Evolutionary conservation across 2,888 invertebrate genomes (phyloP).

Genomic region (Caenorhabditis sp.): DNA sequence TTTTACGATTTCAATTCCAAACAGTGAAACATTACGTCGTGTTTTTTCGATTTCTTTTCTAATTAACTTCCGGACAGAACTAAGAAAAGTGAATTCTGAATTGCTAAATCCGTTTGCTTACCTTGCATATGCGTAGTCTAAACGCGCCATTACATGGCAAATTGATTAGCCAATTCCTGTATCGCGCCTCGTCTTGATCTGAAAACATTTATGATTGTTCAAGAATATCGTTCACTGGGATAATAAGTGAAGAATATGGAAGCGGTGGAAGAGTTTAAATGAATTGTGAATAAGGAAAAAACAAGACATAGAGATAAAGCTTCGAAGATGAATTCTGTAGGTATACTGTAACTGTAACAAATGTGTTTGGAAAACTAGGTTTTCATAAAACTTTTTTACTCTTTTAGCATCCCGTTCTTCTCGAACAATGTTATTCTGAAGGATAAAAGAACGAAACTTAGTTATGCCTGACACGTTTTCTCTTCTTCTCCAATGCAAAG

Average conservation of each 20-base stretch:
- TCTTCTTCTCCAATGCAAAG: slow-evolving; percentile 11
- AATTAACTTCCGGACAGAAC: slow-evolving; percentile 59
- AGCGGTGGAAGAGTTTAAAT: not conserved
- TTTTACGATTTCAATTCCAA: slow-evolving; percentile 50
- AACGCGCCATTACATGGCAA: slow-evolving; percentile 68
- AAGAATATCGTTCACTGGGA: not conserved
- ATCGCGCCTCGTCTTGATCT: slow-evolving; percentile 50
- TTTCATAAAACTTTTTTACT: not conserved
- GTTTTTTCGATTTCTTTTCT: slow-evolving; percentile 42
- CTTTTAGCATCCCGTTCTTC: not conserved
- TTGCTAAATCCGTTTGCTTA: slow-evolving; percentile 40
- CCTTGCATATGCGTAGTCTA: slow-evolving; percentile 70
- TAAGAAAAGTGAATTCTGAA: slow-evolving; percentile 34
- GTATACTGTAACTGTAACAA: no score
- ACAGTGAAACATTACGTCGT: slow-evolving; percentile 53
- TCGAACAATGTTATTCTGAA: slow-evolving; percentile 9
- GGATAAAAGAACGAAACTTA: slow-evolving; percentile 25
- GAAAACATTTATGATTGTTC: slow-evolving; percentile 4
- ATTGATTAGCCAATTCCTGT: slow-evolving; percentile 36
- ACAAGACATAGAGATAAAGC: not conserved
- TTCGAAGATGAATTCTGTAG: no score
- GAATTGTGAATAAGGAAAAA: not conserved
- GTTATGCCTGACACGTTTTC: slow-evolving; percentile 28
- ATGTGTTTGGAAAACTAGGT: not conserved
- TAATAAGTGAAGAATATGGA: not conserved